These are phyloP conservation scores for Heterodera carotae DNA, from an alignment of 1,140 invertebrate genomes.

Conservation along the genomic window DNA sequence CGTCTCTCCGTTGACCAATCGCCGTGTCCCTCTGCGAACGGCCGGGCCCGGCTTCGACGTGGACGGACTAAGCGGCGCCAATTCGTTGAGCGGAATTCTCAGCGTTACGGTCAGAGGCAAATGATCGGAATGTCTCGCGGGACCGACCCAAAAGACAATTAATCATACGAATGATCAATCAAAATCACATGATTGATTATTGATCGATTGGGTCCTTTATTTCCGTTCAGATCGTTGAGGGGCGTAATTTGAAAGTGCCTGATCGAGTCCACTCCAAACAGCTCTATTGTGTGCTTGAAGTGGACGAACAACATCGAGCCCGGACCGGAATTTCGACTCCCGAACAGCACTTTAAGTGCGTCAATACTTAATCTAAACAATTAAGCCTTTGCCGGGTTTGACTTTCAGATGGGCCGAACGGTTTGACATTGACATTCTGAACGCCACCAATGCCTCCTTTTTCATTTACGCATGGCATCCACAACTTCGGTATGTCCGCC, in stretches of 20 bases:
- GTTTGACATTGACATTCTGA: slow-evolving; percentile 92
- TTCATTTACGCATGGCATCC: slow-evolving; percentile 82
- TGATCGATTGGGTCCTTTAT: no score
- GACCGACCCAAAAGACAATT: slow-evolving; percentile 1
- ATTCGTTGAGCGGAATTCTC: slow-evolving; percentile 56
- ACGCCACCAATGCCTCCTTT: slow-evolving; percentile 88
- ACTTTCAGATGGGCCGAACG: slow-evolving; percentile 85
- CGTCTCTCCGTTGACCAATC: slow-evolving; percentile 60
- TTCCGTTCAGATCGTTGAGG: slow-evolving; percentile 57
- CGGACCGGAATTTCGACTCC: slow-evolving; percentile 75
- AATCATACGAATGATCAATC: no score
- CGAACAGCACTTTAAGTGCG: slow-evolving; percentile 85
- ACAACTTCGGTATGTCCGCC: slow-evolving; percentile 66
- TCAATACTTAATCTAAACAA: not conserved
- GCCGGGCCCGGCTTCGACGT: slow-evolving; percentile 65
- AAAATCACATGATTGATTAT: no score
- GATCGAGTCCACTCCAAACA: slow-evolving; percentile 60
- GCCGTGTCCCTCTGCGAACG: slow-evolving; percentile 59
- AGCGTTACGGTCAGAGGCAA: slow-evolving; percentile 47
- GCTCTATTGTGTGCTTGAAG: slow-evolving; percentile 92
- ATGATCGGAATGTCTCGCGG: not conserved
- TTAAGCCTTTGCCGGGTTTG: not conserved
- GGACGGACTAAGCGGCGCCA: slow-evolving; percentile 45
- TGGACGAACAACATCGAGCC: slow-evolving; percentile 93
- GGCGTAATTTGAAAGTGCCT: slow-evolving; percentile 61